Evolutionary conservation across 2,113 vertebrate species (phyloP).

Genomic region (Zosterops japonicus): DNA sequence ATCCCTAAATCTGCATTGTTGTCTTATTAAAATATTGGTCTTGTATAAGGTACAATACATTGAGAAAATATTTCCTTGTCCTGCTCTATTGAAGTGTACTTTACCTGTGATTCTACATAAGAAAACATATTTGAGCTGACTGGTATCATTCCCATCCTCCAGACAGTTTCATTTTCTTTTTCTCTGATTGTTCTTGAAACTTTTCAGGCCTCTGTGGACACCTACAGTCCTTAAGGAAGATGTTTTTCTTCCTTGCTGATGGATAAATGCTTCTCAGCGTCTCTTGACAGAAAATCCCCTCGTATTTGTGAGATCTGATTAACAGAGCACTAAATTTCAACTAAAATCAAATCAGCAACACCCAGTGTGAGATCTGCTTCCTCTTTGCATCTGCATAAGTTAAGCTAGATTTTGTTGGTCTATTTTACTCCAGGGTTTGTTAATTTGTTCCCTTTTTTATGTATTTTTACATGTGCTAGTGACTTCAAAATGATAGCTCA

Average conservation of each 20-base stretch:
- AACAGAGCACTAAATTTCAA: not conserved
- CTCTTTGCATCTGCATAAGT: not conserved
- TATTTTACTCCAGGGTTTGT: not conserved
- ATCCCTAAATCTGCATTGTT: not conserved
- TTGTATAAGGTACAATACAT: not conserved
- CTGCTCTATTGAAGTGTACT: not conserved
- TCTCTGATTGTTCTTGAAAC: not conserved
- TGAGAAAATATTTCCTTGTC: not conserved
- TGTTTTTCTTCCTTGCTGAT: conserved; percentile 8
- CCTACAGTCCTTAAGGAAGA: not conserved
- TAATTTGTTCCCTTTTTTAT: not conserved
- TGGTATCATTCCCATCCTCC: not conserved
- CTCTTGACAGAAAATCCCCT: not conserved
- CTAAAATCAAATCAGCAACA: conserved; percentile 6
- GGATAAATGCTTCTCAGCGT: not conserved
- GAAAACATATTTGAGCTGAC: not conserved
- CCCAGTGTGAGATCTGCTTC: not conserved
- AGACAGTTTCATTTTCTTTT: not conserved
- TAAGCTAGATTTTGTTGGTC: not conserved
- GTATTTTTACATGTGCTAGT: not conserved
- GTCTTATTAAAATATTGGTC: not conserved
- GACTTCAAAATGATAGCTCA: not conserved
- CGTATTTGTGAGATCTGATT: conserved; percentile 10
- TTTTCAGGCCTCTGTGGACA: not conserved
- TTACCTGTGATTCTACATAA: not conserved